Evolutionary conservation across 2,888 invertebrate species (phyloP).

Genomic region (Pristionchus maxplancki): DNA sequence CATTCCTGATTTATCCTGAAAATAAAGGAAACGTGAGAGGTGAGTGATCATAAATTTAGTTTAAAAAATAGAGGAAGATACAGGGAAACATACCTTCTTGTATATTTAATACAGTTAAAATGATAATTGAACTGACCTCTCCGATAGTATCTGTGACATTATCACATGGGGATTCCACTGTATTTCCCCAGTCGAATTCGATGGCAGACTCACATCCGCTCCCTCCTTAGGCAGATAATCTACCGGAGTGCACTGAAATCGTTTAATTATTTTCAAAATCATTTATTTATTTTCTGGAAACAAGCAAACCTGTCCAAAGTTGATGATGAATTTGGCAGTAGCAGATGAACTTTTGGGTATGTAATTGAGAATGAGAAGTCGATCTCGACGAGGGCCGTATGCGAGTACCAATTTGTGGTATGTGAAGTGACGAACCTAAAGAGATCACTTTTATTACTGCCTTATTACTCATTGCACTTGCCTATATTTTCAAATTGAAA

Average conservation of each 20-base stretch:
- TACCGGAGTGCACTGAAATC: slow-evolving; percentile 18
- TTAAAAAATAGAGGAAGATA: no score
- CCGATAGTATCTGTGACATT: slow-evolving; percentile 60
- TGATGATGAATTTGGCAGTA: slow-evolving; percentile 58
- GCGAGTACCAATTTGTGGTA: slow-evolving; percentile 92
- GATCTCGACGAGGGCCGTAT: slow-evolving; percentile 83
- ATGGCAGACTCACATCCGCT: neutral
- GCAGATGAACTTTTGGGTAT: neutral
- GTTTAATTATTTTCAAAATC: neutral
- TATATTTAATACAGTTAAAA: no score
- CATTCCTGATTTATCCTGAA: slow-evolving; percentile 51
- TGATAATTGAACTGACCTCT: slow-evolving; percentile 57
- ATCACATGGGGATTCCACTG: slow-evolving; percentile 72
- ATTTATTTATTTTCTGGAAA: neutral
- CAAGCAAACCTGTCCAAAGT: slow-evolving; percentile 66
- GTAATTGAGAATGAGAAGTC: slow-evolving; percentile 61
- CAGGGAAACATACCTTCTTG: no score
- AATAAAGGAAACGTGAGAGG: no score
- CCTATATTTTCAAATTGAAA: neutral
- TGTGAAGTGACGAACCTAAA: slow-evolving; percentile 89
- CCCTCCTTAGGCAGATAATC: neutral
- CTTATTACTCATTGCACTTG: neutral
- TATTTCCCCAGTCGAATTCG: slow-evolving; percentile 52
- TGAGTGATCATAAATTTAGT: no score
- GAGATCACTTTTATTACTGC: no score